phyloP scores from a whole-genome alignment of 2,888 invertebrate genomes.

The Erannis defoliaria region DNA sequence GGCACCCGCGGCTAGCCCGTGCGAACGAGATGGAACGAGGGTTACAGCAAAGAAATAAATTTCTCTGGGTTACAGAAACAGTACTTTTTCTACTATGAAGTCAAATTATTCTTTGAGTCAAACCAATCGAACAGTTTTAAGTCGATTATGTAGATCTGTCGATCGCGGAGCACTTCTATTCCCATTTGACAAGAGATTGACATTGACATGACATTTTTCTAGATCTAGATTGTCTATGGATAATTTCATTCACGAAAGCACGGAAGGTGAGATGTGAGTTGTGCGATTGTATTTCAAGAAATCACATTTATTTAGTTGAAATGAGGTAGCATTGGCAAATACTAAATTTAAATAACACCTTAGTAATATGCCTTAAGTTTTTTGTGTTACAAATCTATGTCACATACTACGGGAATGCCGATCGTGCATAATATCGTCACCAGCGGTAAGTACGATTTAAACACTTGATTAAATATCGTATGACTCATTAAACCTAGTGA shows the following conservation, averaged over 20 bases:
- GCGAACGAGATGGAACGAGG: too few species aligned
- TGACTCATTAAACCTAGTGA: constrained; percentile 56
- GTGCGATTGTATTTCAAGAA: constrained; percentile 59
- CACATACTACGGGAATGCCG: constrained; percentile 76
- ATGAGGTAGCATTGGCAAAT: constrained; percentile 78
- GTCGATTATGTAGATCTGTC: neutral
- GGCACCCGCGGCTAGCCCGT: too few species aligned
- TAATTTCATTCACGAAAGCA: constrained; percentile 44
- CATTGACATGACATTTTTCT: constrained; percentile 13
- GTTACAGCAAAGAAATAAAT: too few species aligned
- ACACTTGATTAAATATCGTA: constrained; percentile 61
- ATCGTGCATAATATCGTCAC: constrained; percentile 79
- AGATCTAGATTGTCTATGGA: constrained; percentile 21
- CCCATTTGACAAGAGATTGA: neutral
- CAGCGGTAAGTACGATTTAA: constrained; percentile 72
- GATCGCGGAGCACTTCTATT: too few species aligned
- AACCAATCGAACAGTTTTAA: neutral
- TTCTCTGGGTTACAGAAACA: too few species aligned
- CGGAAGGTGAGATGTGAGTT: constrained; percentile 69
- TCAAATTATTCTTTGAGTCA: neutral
- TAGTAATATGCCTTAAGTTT: constrained; percentile 81
- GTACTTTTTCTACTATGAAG: too few species aligned
- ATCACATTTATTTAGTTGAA: constrained; percentile 58
- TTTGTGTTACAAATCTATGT: constrained; percentile 67
- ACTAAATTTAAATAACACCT: constrained; percentile 62